Conservation (phyloP, 1,140 invertebrate species). For the Drosophila sturtevanti region DNA sequence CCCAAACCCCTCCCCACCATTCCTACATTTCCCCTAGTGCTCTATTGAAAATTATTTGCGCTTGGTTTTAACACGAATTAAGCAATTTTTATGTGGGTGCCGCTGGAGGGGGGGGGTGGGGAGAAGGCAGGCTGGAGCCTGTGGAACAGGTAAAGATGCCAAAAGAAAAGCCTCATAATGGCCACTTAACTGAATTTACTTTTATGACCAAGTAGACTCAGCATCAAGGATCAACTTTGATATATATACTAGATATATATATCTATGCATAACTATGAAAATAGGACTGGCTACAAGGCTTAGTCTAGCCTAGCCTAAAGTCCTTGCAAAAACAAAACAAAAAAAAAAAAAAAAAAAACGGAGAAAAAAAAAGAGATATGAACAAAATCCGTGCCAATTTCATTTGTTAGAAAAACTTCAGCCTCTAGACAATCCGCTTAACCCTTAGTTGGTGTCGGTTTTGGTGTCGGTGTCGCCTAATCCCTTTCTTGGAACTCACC, state of each 20-base stretch:
- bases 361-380: not conserved
- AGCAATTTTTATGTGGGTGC: constrained; percentile 50
- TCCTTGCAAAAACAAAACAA: too few relatives aligned
- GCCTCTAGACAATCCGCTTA: constrained; percentile 60
- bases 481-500: constrained; percentile 28
- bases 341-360: too few relatives aligned
- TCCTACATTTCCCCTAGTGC: not conserved
- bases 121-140: too few relatives aligned
- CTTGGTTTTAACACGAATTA: constrained; percentile 56
- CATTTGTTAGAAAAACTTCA: constrained; percentile 51
- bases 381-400: constrained; percentile 54
- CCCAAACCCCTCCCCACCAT: constrained; percentile 8
- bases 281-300: constrained; percentile 13
- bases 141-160: constrained; percentile 44
- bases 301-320: constrained; percentile 2
- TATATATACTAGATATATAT: constrained; percentile 16
- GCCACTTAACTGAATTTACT: constrained; percentile 66
- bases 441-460: constrained; percentile 40
- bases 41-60: constrained; percentile 60
- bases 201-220: constrained; percentile 41
- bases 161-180: constrained; percentile 52
- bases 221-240: constrained; percentile 33
- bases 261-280: constrained; percentile 3
- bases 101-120: not conserved
- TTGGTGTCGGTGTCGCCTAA: constrained; percentile 25